These are phyloP conservation scores for Paradoxurus hermaphroditus DNA, from an alignment of 2,113 vertebrate genomes.

Conservation along the genomic window DNA sequence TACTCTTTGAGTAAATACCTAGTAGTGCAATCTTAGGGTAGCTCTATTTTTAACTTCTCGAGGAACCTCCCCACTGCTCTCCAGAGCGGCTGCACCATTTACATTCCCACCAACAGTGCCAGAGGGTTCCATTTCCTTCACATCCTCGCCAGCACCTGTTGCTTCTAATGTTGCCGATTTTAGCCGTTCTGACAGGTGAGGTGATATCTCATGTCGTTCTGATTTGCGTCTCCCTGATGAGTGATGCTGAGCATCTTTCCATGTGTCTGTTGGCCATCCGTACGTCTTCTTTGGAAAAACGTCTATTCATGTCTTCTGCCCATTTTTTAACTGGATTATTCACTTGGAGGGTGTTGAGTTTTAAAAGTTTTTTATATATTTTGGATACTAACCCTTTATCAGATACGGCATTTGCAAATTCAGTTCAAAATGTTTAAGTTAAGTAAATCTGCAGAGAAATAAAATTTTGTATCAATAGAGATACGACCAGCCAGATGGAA, in stretches of 20 bases:
- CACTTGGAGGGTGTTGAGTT: not conserved
- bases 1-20: not conserved
- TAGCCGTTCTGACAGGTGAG: not conserved
- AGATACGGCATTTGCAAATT: not conserved
- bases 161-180: not conserved
- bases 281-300: not conserved
- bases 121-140: not conserved
- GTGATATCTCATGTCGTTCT: not conserved
- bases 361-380: not conserved
- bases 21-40: not conserved
- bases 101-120: not conserved
- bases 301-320: not conserved
- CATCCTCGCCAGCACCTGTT: not conserved
- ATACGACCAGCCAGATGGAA: not conserved
- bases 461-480: not conserved
- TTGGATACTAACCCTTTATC: not conserved
- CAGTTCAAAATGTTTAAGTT: not conserved
- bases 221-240: not conserved
- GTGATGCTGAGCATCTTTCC: not conserved
- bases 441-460: not conserved
- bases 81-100: not conserved
- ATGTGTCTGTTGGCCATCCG: not conserved
- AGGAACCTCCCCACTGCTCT: not conserved
- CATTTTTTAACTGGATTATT: not conserved
- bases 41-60: not conserved